Evolutionary conservation across 1,140 invertebrate species (phyloP).

Genomic region (Charaxes varanes): DNA sequence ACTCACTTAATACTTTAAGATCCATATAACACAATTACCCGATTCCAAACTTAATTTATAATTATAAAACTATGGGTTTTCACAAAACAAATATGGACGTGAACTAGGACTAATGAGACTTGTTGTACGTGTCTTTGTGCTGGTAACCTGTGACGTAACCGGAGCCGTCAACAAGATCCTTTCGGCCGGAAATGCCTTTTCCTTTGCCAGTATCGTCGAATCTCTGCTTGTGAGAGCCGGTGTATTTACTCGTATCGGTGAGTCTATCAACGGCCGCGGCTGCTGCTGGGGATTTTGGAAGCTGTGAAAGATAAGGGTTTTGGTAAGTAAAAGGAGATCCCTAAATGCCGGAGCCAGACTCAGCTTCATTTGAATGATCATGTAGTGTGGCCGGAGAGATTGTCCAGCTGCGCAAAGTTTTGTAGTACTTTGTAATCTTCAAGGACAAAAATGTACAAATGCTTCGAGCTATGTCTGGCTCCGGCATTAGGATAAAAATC

Average conservation of each 20-base stretch:
- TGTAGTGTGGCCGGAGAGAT: too few relatives aligned
- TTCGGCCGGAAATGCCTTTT: constrained; percentile 90
- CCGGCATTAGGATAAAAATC: too few relatives aligned
- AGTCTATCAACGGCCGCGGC: constrained; percentile 88
- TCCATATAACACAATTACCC: constrained; percentile 4
- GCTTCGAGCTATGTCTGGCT: too few relatives aligned
- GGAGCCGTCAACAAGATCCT: constrained; percentile 84
- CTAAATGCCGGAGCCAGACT: too few relatives aligned
- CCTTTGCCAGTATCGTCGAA: constrained; percentile 92
- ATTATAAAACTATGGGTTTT: not conserved
- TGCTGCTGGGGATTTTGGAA: constrained; percentile 77
- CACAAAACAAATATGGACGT: constrained; percentile 5
- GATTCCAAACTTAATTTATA: not conserved
- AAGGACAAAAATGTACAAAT: too few relatives aligned
- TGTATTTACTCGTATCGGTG: constrained; percentile 93
- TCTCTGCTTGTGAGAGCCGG: constrained; percentile 91
- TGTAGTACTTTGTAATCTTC: too few relatives aligned
- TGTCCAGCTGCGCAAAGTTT: too few relatives aligned
- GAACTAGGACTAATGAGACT: constrained; percentile 63
- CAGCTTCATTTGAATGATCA: too few relatives aligned
- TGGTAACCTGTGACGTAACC: constrained; percentile 94
- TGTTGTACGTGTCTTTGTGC: constrained; percentile 86
- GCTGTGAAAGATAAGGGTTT: too few relatives aligned
- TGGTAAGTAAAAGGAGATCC: too few relatives aligned
- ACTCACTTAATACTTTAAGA: too few relatives aligned